These are phyloP conservation scores for Corythornis cristatus DNA, from an alignment of 2,113 vertebrate genomes.

Conservation along the genomic window DNA sequence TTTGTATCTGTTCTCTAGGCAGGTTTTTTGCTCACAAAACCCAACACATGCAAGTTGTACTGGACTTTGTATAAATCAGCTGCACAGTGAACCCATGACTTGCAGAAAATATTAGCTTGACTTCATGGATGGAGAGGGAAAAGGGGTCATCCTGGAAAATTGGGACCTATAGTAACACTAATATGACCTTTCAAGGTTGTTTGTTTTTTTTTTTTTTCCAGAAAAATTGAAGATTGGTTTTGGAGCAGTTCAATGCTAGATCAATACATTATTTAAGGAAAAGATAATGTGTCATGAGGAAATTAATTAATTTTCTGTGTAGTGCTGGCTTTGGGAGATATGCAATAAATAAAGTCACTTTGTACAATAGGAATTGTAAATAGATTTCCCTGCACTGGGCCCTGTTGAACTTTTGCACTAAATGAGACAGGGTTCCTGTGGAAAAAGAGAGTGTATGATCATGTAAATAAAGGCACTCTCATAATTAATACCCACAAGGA, in stretches of 20 bases:
- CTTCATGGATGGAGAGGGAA: background rate
- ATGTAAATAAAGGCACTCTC: background rate
- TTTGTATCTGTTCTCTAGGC: background rate
- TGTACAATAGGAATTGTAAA: conserved; percentile 18
- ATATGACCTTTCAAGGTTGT: background rate
- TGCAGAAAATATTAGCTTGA: background rate
- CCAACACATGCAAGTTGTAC: accelerated
- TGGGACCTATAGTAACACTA: background rate
- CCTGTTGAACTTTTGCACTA: background rate
- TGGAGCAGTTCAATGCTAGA: accelerated
- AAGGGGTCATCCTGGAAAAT: background rate
- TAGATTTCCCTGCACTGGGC: background rate
- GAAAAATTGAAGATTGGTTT: background rate
- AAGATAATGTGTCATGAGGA: background rate
- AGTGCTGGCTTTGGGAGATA: background rate
- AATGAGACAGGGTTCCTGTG: background rate
- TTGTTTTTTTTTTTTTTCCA: background rate
- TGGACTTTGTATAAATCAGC: background rate
- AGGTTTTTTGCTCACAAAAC: background rate
- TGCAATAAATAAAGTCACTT: conserved; percentile 34
- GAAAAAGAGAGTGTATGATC: background rate
- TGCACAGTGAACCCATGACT: background rate
- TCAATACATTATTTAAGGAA: background rate
- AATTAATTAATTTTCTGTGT: conserved; percentile 36
- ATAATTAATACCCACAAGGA: conserved; percentile 5